These are phyloP conservation scores for Gopherus evgoodei DNA, from an alignment of 2,113 vertebrate genomes.

Conservation along the genomic window DNA sequence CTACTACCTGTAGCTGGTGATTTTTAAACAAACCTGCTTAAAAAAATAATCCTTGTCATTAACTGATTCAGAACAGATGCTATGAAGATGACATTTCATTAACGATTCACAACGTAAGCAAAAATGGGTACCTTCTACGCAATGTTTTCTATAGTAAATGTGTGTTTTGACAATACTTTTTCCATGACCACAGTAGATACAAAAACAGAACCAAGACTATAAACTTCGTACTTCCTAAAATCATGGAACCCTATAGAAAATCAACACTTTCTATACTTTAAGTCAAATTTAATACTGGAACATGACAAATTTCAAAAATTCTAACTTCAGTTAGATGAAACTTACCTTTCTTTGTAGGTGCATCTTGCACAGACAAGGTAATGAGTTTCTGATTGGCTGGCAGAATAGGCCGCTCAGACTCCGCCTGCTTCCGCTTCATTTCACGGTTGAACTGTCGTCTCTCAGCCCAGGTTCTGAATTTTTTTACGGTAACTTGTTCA, in stretches of 20 bases:
- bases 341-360: conserved; percentile 96
- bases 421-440: conserved; percentile 97
- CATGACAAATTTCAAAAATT: fast-evolving
- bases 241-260: not conserved
- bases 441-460: conserved; percentile 97
- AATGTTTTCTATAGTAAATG: not conserved
- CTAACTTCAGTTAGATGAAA: fast-evolving
- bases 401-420: conserved; percentile 94
- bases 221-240: not conserved
- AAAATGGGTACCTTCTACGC: not conserved
- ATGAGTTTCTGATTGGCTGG: conserved; percentile 99
- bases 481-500: conserved; percentile 98
- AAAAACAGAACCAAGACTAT: not conserved
- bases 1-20: not conserved
- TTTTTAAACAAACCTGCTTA: not conserved
- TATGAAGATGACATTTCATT: not conserved
- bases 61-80: not conserved
- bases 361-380: conserved; percentile 95
- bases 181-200: fast-evolving
- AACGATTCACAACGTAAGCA: not conserved
- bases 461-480: conserved; percentile 98
- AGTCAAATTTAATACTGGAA: not conserved
- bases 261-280: not conserved
- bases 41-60: not conserved
- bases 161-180: not conserved